These are phyloP conservation scores for Macquaria australasica DNA, from an alignment of 2,113 vertebrate species.

Conservation along the genomic window DNA sequence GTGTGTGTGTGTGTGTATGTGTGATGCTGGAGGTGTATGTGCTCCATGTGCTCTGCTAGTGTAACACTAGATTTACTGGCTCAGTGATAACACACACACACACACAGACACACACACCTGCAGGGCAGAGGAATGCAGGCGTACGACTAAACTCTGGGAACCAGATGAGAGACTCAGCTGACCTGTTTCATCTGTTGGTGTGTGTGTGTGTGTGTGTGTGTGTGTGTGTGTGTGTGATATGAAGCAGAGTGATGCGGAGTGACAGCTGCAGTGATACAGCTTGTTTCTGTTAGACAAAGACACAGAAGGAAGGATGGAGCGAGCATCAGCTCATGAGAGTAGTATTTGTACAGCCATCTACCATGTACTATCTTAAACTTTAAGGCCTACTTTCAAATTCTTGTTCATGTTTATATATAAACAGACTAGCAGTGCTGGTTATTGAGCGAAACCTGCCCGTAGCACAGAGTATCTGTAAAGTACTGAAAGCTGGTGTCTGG, in stretches of 20 bases:
- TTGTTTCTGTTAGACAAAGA: constrained; percentile 32
- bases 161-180: constrained; percentile 66
- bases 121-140: constrained; percentile 64
- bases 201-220: constrained; percentile 35
- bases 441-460: background rate
- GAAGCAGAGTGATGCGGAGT: constrained; percentile 40
- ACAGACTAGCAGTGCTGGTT: background rate
- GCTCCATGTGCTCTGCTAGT: constrained; percentile 54
- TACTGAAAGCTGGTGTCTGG: background rate
- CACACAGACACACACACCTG: constrained; percentile 52
- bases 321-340: background rate
- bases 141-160: constrained; percentile 57
- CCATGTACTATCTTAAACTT: too few species aligned
- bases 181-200: constrained; percentile 58
- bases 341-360: background rate
- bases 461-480: background rate
- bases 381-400: too few species aligned
- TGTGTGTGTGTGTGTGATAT: constrained; percentile 27
- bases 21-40: constrained; percentile 43
- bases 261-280: constrained; percentile 49
- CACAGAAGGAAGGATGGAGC: background rate
- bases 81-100: constrained; percentile 50
- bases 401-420: too few species aligned
- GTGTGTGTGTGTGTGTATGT: constrained; percentile 13
- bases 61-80: constrained; percentile 59